phyloP scores from a whole-genome alignment of 2,797 vertebrate genomes.

The Podarcis lilfordi region DNA sequence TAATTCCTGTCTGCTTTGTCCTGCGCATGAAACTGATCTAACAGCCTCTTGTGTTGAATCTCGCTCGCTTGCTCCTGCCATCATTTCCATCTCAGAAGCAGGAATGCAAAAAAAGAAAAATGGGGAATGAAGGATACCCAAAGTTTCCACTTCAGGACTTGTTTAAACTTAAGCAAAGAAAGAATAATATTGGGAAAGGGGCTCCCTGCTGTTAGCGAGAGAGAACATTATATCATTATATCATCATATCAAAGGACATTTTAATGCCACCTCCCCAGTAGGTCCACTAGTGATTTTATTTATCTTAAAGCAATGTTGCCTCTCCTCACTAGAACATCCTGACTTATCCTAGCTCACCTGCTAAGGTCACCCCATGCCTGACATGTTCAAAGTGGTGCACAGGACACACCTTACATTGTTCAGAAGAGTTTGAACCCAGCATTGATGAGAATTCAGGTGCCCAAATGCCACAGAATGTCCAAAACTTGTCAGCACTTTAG shows the following conservation, averaged over 20 bases:
- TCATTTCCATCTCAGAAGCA: constrained; percentile 8
- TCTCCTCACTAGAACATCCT: constrained; percentile 22
- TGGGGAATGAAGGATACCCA: background rate
- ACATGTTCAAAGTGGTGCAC: constrained; percentile 64
- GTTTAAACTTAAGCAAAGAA: constrained; percentile 65
- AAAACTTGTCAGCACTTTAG: no score
- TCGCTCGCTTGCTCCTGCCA: background rate
- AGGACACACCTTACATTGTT: constrained; percentile 45
- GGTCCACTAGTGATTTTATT: constrained; percentile 25
- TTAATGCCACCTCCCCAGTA: constrained; percentile 52
- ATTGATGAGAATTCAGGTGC: constrained; percentile 4
- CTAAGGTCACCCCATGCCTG: constrained; percentile 62
- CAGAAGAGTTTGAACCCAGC: constrained; percentile 29
- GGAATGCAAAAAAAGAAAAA: constrained; percentile 37
- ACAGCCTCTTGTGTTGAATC: constrained; percentile 18
- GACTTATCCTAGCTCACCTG: constrained; percentile 68
- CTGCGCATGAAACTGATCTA: constrained; percentile 55
- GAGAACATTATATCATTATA: constrained; percentile 20
- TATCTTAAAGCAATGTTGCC: constrained; percentile 36
- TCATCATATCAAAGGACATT: constrained; percentile 65
- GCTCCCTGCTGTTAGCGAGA: constrained; percentile 64
- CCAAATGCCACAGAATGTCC: no score
- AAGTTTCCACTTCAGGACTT: constrained; percentile 56
- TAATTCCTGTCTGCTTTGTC: constrained; percentile 70
- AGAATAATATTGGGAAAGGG: constrained; percentile 61